Evolutionary conservation across 2,888 invertebrate species (phyloP).

Genomic region (Pyralis farinalis): DNA sequence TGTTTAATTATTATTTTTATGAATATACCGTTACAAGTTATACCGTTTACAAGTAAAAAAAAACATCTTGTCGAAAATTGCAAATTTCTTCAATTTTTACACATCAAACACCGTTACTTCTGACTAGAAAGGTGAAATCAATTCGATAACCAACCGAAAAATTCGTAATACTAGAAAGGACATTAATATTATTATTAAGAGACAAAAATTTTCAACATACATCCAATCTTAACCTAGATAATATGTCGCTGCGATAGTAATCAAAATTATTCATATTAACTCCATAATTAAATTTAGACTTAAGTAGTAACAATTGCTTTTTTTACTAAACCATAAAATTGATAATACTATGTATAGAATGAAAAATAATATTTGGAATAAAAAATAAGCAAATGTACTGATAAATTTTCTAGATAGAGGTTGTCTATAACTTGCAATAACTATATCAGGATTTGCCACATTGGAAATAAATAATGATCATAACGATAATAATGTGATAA

Average conservation of each 20-base stretch:
- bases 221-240: conserved; percentile 45
- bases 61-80: too few relatives aligned
- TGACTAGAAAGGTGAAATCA: conserved; percentile 70
- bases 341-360: neutral
- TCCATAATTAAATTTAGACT: conserved; percentile 5
- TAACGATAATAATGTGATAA: too few relatives aligned
- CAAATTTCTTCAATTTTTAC: conserved; percentile 45
- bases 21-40: too few relatives aligned
- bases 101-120: conserved; percentile 62
- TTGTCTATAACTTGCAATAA: too few relatives aligned
- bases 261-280: conserved; percentile 24
- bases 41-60: too few relatives aligned
- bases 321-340: conserved; percentile 25
- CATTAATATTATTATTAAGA: conserved; percentile 53
- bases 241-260: conserved; percentile 30
- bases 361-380: too few relatives aligned
- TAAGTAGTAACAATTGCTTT: conserved; percentile 27
- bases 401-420: too few relatives aligned
- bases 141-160: conserved; percentile 53
- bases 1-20: too few relatives aligned
- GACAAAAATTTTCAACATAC: conserved; percentile 40
- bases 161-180: conserved; percentile 57
- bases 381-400: too few relatives aligned
- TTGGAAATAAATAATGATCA: too few relatives aligned
- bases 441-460: too few relatives aligned